Evolutionary conservation across 2,113 vertebrate genomes (phyloP).

Genomic region (Gadus macrocephalus): DNA sequence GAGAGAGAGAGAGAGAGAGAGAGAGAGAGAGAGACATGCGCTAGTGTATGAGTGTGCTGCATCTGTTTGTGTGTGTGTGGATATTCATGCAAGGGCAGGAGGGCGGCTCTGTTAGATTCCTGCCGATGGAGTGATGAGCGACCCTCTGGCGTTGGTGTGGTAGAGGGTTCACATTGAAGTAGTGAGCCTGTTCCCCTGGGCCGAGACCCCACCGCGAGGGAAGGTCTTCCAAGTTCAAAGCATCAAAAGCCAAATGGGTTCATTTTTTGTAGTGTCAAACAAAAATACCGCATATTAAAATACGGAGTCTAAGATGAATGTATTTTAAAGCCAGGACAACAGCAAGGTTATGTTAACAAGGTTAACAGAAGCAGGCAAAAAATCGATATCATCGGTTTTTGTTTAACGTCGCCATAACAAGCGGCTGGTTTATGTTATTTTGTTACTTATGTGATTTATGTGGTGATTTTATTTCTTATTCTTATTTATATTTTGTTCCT

Average conservation of each 20-base stretch:
- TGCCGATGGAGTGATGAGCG: slow-evolving; percentile 39
- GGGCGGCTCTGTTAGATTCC: slow-evolving; percentile 50
- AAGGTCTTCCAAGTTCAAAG: slow-evolving; percentile 24
- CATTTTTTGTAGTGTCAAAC: not conserved
- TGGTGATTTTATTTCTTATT: no score
- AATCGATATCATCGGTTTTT: no score
- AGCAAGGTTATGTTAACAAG: no score
- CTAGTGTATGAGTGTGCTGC: slow-evolving; percentile 15
- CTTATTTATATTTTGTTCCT: no score
- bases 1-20: no score
- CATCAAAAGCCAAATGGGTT: not conserved
- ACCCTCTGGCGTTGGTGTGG: slow-evolving; percentile 43
- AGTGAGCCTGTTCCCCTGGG: slow-evolving; percentile 57
- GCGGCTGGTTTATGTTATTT: no score
- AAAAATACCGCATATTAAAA: no score
- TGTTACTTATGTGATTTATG: no score
- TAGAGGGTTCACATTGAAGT: slow-evolving; percentile 65
- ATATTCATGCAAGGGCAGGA: slow-evolving; percentile 1
- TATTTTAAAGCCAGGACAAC: no score
- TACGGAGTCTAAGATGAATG: no score
- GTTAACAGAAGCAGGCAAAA: no score
- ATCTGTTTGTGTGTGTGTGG: not conserved
- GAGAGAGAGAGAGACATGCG: slow-evolving; percentile 1
- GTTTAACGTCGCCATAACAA: no score
- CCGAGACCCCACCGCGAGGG: slow-evolving; percentile 20